A percentile compares a stretch with the other conserved stretches of the same genome.
Conservation (phyloP, 2,888 invertebrate genomes). For the Papilio elwesi region DNA sequence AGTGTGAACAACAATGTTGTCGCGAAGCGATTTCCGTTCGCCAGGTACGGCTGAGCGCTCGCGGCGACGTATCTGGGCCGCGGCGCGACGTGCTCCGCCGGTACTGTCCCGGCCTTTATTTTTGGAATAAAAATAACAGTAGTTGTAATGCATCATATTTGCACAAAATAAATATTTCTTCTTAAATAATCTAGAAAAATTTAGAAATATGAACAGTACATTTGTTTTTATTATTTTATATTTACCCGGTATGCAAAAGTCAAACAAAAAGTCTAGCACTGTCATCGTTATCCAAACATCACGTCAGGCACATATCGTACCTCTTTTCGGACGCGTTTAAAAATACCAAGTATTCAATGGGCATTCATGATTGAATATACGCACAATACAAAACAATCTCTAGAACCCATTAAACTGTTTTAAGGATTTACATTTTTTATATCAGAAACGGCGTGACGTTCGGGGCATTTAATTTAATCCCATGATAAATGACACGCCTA, state of each 20-base stretch:
- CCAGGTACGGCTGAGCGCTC: constrained; percentile 62
- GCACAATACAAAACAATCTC: constrained; percentile 10
- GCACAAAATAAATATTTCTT: background rate
- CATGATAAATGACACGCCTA: no score
- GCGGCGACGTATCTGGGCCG: constrained; percentile 77
- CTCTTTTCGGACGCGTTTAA: constrained; percentile 26
- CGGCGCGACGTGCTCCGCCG: constrained; percentile 55
- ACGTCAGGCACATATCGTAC: constrained; percentile 29
- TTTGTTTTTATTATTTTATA: background rate
- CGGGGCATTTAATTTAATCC: no score
- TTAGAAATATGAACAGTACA: constrained; percentile 10
- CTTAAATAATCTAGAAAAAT: background rate
- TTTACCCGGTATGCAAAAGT: constrained; percentile 19
- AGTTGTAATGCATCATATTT: constrained; percentile 11
- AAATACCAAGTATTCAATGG: constrained; percentile 31
- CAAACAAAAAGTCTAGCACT: constrained; percentile 35
- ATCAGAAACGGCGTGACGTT: no score
- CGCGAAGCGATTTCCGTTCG: constrained; percentile 79
- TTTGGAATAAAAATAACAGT: constrained; percentile 26
- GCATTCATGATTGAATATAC: constrained; percentile 2
- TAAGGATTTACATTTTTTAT: background rate
- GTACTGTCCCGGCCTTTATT: constrained; percentile 33
- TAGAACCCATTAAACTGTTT: background rate
- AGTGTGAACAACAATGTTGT: constrained; percentile 78
- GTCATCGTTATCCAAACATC: constrained; percentile 34